These are phyloP conservation scores for Percina caprodes DNA, from an alignment of 2,113 vertebrate genomes.

Conservation along the genomic window DNA sequence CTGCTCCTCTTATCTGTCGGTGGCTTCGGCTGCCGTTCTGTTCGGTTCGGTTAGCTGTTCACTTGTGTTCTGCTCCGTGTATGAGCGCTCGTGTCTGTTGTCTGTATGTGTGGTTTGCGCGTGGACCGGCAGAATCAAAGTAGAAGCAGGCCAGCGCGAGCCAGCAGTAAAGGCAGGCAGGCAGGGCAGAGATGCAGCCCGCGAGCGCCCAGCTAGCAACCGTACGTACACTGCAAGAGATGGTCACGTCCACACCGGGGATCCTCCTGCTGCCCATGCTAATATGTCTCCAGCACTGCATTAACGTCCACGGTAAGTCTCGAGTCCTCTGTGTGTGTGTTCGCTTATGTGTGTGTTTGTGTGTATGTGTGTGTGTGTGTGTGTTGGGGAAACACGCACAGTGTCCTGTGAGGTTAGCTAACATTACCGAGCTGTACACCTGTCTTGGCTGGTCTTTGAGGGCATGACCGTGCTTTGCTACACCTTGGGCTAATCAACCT, in stretches of 20 bases:
- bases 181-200: slow-evolving; percentile 41
- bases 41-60: not conserved
- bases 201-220: slow-evolving; percentile 68
- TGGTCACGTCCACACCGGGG: slow-evolving; percentile 77
- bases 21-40: not conserved
- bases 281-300: slow-evolving; percentile 72
- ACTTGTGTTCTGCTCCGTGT: not conserved
- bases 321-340: not conserved
- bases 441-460: slow-evolving; percentile 58
- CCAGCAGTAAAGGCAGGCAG: slow-evolving; percentile 10
- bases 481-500: slow-evolving; percentile 25
- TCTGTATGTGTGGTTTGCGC: slow-evolving; percentile 41
- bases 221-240: slow-evolving; percentile 70
- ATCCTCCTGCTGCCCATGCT: slow-evolving; percentile 74
- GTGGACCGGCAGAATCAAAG: slow-evolving; percentile 46
- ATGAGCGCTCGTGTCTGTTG: not conserved
- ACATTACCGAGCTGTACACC: slow-evolving; percentile 45
- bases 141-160: slow-evolving; percentile 48
- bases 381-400: not conserved
- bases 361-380: not conserved
- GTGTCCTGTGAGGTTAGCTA: too few relatives aligned
- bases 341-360: not conserved
- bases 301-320: slow-evolving; percentile 77
- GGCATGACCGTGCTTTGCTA: slow-evolving; percentile 29
- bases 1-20: slow-evolving; percentile 8